These are phyloP conservation scores for Chionoecetes opilio DNA, from an alignment of 1,140 invertebrate genomes.

Conservation along the genomic window DNA sequence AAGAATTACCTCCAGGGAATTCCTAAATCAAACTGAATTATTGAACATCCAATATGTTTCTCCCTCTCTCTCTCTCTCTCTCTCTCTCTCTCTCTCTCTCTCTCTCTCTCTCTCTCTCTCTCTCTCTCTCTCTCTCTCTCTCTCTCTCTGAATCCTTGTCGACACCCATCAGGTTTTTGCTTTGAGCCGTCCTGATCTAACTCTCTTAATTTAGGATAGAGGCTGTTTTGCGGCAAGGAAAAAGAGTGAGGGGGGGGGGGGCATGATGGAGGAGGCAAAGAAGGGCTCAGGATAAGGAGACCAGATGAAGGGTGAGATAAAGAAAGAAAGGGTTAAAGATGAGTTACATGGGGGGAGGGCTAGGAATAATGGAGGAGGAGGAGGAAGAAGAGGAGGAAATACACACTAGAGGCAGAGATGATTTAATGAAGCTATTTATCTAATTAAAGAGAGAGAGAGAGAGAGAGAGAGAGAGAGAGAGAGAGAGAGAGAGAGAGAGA, in stretches of 20 bases:
- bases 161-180: neutral
- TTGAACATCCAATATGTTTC: neutral
- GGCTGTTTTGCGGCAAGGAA: neutral
- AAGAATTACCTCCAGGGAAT: neutral
- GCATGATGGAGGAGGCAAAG: neutral
- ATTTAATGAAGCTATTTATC: too few relatives aligned
- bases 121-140: constrained; percentile 1
- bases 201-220: constrained; percentile 19
- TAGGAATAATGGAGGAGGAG: neutral
- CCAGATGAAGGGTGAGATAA: neutral
- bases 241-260: neutral
- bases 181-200: neutral
- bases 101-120: constrained; percentile 9
- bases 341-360: neutral
- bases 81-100: constrained; percentile 25
- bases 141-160: neutral
- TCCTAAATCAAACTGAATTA: neutral
- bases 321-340: constrained; percentile 3
- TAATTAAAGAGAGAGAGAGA: neutral
- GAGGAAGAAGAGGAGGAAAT: neutral
- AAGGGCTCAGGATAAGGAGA: neutral
- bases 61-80: constrained; percentile 4
- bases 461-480: constrained; percentile 8
- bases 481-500: neutral
- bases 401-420: too few relatives aligned